Base-by-base conservation (phyloP, 2,113 vertebrate genomes). In the Microtus pennsylvanicus region DNA sequence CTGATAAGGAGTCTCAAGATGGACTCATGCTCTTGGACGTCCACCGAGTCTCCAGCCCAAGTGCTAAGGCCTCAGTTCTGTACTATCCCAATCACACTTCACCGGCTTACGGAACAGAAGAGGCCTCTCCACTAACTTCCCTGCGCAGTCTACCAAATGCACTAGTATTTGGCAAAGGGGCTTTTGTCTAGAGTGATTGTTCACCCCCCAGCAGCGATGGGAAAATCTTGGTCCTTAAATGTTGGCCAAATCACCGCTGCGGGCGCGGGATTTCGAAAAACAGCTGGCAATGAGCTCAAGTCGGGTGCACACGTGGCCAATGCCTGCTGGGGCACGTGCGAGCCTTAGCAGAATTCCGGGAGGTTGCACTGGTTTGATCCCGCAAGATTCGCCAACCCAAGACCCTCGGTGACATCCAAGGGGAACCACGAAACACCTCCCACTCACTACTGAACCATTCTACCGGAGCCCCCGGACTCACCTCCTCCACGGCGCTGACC, bases 401-500 rank as follows among this genome's bases (percentile, higher is more conserved):
- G 70, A 45, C 67, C 50, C 55, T 61, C 21, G 8, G 28, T 81
- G 63, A 26, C 77, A 61, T 63, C 5, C 24, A 72, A 24, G 1
- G 30, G 58, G 47, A 75, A 12, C 61, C 72, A 69, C 5, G 7
- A 3, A 35, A 50, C 12, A 12, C 6, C 58, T 55, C 58, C 75
- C 3, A 17, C 58, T 35, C 30, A 4, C 69, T 10, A 55, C 30
- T 76, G 11, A 55, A 8, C 58, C 74, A 38, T 10, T 17, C 16
- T 38, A 21, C 75, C 81, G 1, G 33, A 16, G 82, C 76, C 78
- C 92, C 77, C 19, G 8, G 78, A 80, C 97, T 96, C 90, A 97
- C 97, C 97, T 28, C 90, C 97, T 87, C 92, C 81, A 28, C 96
- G 95, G 97, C 98, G 98, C 85, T 94, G 97, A 94, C 96, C 90